These are phyloP conservation scores for Magallana angulata DNA, from an alignment of 1,140 invertebrate species.

Conservation along the genomic window DNA sequence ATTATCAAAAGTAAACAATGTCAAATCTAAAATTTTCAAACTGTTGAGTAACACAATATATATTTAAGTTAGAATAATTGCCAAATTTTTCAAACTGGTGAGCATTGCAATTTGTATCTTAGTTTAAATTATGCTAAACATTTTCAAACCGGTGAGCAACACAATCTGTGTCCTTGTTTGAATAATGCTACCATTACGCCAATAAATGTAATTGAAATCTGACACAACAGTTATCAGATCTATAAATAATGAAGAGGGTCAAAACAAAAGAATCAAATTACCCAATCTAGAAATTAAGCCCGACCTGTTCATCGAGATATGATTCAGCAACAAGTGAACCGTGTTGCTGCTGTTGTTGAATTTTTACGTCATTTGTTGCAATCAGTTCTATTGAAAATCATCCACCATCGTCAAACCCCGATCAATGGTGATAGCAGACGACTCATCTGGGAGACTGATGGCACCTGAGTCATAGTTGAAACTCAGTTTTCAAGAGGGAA, in stretches of 20 bases:
- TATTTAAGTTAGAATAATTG: too few relatives aligned
- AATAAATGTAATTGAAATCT: not conserved
- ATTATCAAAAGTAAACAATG: too few relatives aligned
- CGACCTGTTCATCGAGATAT: not conserved
- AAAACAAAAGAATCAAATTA: conserved; percentile 16
- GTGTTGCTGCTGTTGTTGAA: not conserved
- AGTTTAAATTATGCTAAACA: too few relatives aligned
- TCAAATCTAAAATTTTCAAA: too few relatives aligned
- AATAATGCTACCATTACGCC: not conserved
- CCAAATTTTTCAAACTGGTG: too few relatives aligned
- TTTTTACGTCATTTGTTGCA: conserved; percentile 13
- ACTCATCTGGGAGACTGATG: not conserved
- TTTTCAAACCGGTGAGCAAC: too few relatives aligned
- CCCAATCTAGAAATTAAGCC: conserved; percentile 10
- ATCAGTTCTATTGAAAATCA: conserved; percentile 25
- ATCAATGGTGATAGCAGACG: conserved; percentile 30
- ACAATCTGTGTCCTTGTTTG: too few relatives aligned
- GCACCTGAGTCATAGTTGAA: conserved; percentile 22
- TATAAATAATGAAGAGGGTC: not conserved
- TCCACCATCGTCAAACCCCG: not conserved
- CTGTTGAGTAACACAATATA: too few relatives aligned
- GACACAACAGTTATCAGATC: not conserved
- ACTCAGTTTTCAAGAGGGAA: not conserved
- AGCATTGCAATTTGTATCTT: too few relatives aligned
- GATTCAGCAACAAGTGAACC: conserved; percentile 11